Conservation (phyloP, 2,113 vertebrate species). For the Xenus cinereus region DNA sequence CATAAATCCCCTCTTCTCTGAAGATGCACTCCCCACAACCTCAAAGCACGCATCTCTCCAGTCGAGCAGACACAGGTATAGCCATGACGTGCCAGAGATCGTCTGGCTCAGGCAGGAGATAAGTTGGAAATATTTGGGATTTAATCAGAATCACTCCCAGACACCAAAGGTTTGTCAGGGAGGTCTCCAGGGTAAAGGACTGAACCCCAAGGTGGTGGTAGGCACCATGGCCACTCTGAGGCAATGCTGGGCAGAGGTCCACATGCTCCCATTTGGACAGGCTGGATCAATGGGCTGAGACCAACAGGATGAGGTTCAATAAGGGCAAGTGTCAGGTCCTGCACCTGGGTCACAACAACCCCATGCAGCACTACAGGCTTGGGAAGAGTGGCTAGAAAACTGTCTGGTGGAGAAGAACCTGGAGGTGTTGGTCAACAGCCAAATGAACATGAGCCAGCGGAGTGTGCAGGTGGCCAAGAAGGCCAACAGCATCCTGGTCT, state of each 20-base stretch:
- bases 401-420: rapidly evolving
- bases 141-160: neutral
- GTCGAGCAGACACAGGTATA: rapidly evolving
- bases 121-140: neutral
- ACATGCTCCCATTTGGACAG: neutral
- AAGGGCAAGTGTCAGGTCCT: neutral
- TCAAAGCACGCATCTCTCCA: neutral
- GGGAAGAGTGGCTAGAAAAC: neutral
- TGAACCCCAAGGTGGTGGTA: neutral
- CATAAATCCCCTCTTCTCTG: neutral
- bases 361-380: rapidly evolving
- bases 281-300: rapidly evolving
- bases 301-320: rapidly evolving
- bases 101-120: neutral
- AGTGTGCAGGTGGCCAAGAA: neutral
- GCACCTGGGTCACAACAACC: neutral
- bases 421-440: rapidly evolving
- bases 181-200: neutral
- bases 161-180: neutral
- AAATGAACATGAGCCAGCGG: rapidly evolving
- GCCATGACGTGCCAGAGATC: neutral
- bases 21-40: neutral
- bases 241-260: neutral
- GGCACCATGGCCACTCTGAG: neutral
- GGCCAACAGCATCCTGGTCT: neutral